Conservation (phyloP, 2,797 vertebrate genomes). For the Babyrousa celebensis region DNA sequence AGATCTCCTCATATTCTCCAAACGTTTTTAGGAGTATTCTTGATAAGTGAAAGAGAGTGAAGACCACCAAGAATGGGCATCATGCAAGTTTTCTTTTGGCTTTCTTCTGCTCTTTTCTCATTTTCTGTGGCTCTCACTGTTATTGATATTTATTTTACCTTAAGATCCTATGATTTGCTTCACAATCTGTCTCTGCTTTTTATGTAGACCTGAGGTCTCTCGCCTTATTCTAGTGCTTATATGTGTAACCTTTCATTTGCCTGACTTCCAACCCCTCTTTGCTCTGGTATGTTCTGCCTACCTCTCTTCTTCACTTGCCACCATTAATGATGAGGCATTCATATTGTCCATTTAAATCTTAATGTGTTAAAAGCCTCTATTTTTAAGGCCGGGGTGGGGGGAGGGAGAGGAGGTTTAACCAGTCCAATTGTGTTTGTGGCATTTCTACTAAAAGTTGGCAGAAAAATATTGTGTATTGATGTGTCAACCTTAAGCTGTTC, state of each 20-base stretch:
- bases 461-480: background rate
- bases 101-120: background rate
- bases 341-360: background rate
- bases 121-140: background rate
- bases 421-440: background rate
- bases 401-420: background rate
- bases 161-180: background rate
- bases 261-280: background rate
- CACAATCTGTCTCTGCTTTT: background rate
- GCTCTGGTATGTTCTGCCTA: background rate
- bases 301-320: background rate
- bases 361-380: background rate
- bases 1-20: background rate
- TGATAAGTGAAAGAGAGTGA: background rate
- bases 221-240: background rate
- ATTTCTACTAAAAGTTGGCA: background rate
- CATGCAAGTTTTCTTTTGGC: background rate
- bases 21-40: background rate
- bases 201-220: background rate
- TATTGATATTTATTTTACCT: background rate
- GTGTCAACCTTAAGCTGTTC: background rate
- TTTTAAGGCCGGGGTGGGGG: background rate
- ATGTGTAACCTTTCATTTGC: background rate
- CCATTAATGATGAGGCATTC: background rate
- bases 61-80: background rate